Evolutionary conservation across 1,140 invertebrate genomes (phyloP).

Genomic region (Metaphire vulgaris): DNA sequence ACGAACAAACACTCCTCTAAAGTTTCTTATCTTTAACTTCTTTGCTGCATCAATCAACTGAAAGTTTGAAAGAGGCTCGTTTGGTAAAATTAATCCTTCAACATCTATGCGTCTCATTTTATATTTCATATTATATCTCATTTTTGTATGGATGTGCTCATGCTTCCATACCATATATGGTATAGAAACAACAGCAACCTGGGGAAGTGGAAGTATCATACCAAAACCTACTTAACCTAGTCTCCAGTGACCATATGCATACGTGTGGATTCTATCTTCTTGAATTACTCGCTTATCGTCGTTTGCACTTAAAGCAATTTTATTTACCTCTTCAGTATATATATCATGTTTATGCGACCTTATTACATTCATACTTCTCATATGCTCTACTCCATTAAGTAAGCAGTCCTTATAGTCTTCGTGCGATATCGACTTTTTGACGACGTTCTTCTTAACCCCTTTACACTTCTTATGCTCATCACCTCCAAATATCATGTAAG

Average conservation of each 20-base stretch:
- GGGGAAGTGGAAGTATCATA: too few relatives aligned
- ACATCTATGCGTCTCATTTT: neutral
- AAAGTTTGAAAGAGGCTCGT: too few relatives aligned
- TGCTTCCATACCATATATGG: too few relatives aligned
- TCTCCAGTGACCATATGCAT: conserved; percentile 22
- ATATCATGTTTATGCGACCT: conserved; percentile 30
- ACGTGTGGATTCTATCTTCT: conserved; percentile 27
- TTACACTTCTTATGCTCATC: conserved; percentile 34
- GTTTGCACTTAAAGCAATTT: conserved; percentile 22
- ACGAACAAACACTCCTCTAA: too few relatives aligned
- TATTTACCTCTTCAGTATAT: conserved; percentile 26
- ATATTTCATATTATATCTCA: conserved; percentile 2
- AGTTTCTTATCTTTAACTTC: too few relatives aligned
- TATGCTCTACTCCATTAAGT: conserved; percentile 25
- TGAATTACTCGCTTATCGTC: conserved; percentile 31
- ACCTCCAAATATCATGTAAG: conserved; percentile 32
- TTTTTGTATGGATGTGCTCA: neutral
- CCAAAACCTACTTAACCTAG: too few relatives aligned
- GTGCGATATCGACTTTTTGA: conserved; percentile 33
- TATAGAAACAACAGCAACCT: too few relatives aligned
- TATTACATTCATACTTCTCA: conserved; percentile 32
- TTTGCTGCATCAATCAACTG: too few relatives aligned
- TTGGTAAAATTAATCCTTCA: conserved; percentile 10
- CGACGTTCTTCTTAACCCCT: conserved; percentile 32
- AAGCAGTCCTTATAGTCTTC: conserved; percentile 34